phyloP scores from a whole-genome alignment of 2,113 vertebrate species.

The Lontra canadensis region DNA sequence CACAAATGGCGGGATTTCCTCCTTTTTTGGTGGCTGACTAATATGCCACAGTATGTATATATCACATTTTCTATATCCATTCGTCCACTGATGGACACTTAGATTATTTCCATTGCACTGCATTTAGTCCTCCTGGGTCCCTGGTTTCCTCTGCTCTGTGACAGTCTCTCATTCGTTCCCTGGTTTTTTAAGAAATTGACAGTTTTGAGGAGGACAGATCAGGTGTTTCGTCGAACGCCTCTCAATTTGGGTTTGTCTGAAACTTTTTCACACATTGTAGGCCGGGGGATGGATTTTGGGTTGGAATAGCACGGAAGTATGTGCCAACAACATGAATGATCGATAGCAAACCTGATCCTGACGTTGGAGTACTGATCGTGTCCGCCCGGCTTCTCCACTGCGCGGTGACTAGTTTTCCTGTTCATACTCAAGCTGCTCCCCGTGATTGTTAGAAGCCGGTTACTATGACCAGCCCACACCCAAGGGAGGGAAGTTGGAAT shows the following conservation, averaged over 20 bases:
- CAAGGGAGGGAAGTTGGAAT: neutral
- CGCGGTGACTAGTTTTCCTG: neutral
- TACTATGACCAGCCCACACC: neutral
- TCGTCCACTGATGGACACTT: neutral
- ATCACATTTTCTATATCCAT: neutral
- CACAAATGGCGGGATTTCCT: neutral
- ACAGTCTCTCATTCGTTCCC: neutral
- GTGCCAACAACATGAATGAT: accelerated
- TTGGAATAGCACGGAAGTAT: neutral
- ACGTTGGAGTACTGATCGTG: accelerated
- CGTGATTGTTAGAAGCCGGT: neutral
- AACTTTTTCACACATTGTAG: neutral
- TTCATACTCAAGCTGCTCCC: neutral
- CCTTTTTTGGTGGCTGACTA: neutral
- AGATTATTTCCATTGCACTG: neutral
- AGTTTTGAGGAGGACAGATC: neutral
- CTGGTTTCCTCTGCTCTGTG: neutral
- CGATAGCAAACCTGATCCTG: neutral
- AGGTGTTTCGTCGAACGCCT: neutral
- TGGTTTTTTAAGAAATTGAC: neutral
- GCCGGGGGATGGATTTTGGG: too few relatives aligned
- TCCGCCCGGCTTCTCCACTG: neutral
- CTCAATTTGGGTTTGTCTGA: neutral
- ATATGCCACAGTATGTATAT: neutral
- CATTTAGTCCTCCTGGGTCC: neutral